Evolutionary conservation across 2,113 vertebrate genomes (phyloP).

Genomic region (Turnix velox): DNA sequence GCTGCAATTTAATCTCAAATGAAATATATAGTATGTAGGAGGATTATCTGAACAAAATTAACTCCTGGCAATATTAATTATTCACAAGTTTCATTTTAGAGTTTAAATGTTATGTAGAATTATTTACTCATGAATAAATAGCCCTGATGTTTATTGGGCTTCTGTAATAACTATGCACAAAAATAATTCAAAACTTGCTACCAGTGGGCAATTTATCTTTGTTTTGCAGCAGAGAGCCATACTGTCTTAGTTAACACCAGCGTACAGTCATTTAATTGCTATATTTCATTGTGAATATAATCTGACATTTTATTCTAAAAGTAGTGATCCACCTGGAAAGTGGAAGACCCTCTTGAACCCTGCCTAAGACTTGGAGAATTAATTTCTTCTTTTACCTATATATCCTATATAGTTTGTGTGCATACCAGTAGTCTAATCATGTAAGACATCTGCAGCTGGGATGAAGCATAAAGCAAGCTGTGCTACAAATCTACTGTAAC

Average conservation of each 20-base stretch:
- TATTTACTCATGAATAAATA: slow-evolving; percentile 3
- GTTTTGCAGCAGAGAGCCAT: not conserved
- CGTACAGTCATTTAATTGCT: not conserved
- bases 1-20: not conserved
- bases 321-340: not conserved
- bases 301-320: not conserved
- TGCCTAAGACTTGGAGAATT: not conserved
- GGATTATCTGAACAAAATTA: not conserved
- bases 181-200: not conserved
- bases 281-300: not conserved
- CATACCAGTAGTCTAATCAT: not conserved
- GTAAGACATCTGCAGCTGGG: not conserved
- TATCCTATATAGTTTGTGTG: not conserved
- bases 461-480: not conserved
- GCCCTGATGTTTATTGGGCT: not conserved
- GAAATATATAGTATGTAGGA: not conserved
- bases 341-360: not conserved
- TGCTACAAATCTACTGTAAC: not conserved
- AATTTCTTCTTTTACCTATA: not conserved
- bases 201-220: not conserved
- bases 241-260: not conserved
- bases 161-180: not conserved
- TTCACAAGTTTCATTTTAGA: not conserved
- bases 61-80: not conserved
- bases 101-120: not conserved